Conservation (phyloP, 2,113 vertebrate species). For the Cheilinus undulatus region DNA sequence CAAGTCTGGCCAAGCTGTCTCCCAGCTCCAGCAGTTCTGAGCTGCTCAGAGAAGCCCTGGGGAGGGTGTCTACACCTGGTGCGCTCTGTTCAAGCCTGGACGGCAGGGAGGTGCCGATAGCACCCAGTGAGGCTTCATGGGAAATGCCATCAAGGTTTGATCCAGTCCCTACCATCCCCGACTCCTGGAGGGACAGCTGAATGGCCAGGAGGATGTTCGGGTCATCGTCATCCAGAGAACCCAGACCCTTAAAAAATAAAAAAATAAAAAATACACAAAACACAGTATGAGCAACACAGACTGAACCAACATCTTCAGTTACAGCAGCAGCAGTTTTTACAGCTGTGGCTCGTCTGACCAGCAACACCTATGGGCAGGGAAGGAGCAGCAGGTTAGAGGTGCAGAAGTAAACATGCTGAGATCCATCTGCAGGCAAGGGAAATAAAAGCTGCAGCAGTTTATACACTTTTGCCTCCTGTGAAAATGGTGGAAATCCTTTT, state of each 20-base stretch:
- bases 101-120: slow-evolving; percentile 95
- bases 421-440: background rate
- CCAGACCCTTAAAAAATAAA: slow-evolving; percentile 89
- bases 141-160: slow-evolving; percentile 88
- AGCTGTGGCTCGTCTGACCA: background rate
- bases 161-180: slow-evolving; percentile 85
- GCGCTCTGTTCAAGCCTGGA: slow-evolving; percentile 89
- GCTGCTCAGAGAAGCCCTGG: slow-evolving; percentile 90
- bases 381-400: background rate
- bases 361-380: background rate
- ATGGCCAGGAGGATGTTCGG: slow-evolving; percentile 98
- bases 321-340: background rate
- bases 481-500: background rate
- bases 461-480: background rate
- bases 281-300: background rate
- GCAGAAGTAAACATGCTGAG: slow-evolving; percentile 12
- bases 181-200: slow-evolving; percentile 97
- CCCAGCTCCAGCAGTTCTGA: slow-evolving; percentile 94
- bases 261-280: background rate
- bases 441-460: background rate
- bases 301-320: background rate
- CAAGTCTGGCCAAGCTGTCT: slow-evolving; percentile 89
- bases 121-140: slow-evolving; percentile 91
- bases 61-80: slow-evolving; percentile 85
- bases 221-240: slow-evolving; percentile 97